Conservation (phyloP, 1,140 invertebrate species). For the Lysiphlebus fabarum region DNA sequence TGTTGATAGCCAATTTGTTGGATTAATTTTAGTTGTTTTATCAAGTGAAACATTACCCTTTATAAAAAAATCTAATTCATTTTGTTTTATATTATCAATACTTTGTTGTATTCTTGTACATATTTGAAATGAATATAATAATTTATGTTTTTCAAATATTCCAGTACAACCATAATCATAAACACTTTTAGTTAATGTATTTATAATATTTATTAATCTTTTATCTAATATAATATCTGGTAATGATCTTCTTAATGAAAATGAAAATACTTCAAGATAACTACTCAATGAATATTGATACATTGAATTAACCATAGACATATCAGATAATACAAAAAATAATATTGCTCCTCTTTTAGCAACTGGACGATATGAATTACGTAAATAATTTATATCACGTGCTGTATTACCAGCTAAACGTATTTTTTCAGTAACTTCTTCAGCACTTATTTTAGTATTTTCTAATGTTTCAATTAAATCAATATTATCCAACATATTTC, state of each 20-base stretch:
- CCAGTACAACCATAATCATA: constrained; percentile 88
- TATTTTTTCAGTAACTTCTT: constrained; percentile 73
- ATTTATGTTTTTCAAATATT: constrained; percentile 86
- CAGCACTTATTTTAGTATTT: constrained; percentile 80
- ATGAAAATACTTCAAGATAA: constrained; percentile 77
- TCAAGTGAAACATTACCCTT: constrained; percentile 78
- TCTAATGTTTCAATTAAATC: constrained; percentile 83
- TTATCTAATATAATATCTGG: constrained; percentile 70
- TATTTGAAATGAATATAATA: constrained; percentile 88
- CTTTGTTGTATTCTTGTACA: constrained; percentile 76
- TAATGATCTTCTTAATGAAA: constrained; percentile 74
- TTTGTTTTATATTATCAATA: constrained; percentile 60
- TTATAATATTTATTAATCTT: constrained; percentile 77
- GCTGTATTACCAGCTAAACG: constrained; percentile 70
- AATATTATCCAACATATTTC: constrained; percentile 88
- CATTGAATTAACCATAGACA: constrained; percentile 82
- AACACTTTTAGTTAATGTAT: constrained; percentile 78
- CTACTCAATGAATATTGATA: constrained; percentile 85
- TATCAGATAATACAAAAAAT: constrained; percentile 84
- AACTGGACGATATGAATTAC: constrained; percentile 78
- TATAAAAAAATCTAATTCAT: constrained; percentile 85
- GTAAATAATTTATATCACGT: constrained; percentile 73
- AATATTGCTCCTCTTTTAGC: constrained; percentile 81
- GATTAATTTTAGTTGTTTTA: constrained; percentile 65
- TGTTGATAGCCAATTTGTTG: constrained; percentile 68